Evolutionary conservation across 2,113 vertebrate species (phyloP).

Genomic region (Strigops habroptila): DNA sequence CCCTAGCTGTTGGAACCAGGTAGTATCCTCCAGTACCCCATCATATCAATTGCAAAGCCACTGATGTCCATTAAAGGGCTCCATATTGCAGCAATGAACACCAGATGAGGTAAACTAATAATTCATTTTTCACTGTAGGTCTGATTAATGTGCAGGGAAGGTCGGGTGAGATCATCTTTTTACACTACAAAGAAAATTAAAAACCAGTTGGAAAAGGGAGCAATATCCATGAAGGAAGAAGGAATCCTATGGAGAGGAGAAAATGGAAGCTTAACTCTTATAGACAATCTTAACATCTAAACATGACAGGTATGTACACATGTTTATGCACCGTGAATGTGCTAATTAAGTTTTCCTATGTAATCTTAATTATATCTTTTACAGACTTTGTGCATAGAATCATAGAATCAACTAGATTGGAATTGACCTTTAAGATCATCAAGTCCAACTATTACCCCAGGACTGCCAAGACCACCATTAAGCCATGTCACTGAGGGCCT

Average conservation of each 20-base stretch:
- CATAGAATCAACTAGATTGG: neutral
- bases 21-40: neutral
- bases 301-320: neutral
- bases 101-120: neutral
- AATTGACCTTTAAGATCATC: neutral
- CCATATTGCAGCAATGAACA: neutral
- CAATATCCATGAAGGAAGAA: neutral
- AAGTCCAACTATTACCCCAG: neutral
- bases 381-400: neutral
- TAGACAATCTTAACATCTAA: neutral
- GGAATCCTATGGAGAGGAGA: neutral
- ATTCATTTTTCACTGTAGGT: neutral
- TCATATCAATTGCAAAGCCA: neutral
- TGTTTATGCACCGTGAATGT: neutral
- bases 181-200: neutral
- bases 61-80: neutral
- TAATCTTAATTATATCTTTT: neutral
- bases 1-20: neutral
- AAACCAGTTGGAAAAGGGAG: neutral
- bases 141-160: neutral
- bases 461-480: neutral
- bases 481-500: neutral
- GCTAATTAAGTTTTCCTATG: neutral
- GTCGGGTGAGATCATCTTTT: neutral
- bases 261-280: neutral